These are phyloP conservation scores for Solenopsis fugax DNA, from an alignment of 1,140 invertebrate genomes.

Conservation along the genomic window DNA sequence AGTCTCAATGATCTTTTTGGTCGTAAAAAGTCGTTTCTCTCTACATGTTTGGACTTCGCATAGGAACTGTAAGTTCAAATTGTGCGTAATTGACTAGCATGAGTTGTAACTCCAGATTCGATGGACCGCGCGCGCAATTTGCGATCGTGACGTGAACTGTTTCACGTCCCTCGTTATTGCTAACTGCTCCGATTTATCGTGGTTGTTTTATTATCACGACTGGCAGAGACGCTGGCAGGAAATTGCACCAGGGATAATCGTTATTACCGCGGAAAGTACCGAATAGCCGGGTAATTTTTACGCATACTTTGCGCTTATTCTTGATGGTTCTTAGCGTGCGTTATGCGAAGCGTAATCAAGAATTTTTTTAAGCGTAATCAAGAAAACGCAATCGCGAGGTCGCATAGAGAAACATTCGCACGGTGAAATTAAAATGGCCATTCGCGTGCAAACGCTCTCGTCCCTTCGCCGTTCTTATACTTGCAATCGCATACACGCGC, in stretches of 20 bases:
- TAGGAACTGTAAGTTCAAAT: conserved; percentile 43
- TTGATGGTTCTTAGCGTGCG: background rate
- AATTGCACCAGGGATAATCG: conserved; percentile 45
- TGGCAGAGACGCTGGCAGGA: conserved; percentile 30
- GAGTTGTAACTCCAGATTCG: conserved; percentile 7
- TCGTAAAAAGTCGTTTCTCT: background rate
- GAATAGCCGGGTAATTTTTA: conserved; percentile 55
- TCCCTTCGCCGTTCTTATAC: background rate
- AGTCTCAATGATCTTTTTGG: conserved; percentile 41
- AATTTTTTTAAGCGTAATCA: conserved; percentile 32
- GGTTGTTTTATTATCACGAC: conserved; percentile 30
- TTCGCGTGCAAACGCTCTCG: conserved; percentile 38
- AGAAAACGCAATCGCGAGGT: background rate
- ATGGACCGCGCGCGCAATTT: background rate
- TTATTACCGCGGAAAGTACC: conserved; percentile 50
- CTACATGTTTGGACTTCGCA: background rate
- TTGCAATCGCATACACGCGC: conserved; percentile 20
- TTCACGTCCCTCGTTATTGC: conserved; percentile 5
- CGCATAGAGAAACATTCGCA: conserved; percentile 8
- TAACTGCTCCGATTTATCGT: conserved; percentile 39
- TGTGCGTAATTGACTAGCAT: conserved; percentile 12
- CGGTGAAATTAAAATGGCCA: conserved; percentile 15
- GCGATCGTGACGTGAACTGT: background rate
- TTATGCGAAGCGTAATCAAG: conserved; percentile 28
- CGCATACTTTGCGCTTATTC: conserved; percentile 2